These are phyloP conservation scores for Proterorhinus semilunaris DNA, from an alignment of 2,113 vertebrate species.

Conservation along the genomic window DNA sequence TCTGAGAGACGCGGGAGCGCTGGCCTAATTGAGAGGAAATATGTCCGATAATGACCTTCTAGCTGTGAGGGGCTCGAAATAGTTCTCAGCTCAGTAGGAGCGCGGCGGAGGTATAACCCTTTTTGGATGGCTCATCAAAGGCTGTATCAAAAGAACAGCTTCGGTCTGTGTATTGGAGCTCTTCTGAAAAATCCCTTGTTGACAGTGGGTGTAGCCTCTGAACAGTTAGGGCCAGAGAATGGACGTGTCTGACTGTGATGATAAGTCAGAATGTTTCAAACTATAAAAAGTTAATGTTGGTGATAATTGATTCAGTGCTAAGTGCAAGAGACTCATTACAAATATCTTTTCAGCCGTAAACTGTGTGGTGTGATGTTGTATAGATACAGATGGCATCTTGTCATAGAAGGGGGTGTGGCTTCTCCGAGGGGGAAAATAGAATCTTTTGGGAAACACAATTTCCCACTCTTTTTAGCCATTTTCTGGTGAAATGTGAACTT, in stretches of 20 bases:
- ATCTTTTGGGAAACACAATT: no score
- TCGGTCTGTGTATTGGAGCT: slow-evolving; percentile 11
- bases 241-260: slow-evolving; percentile 11
- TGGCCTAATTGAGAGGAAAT: slow-evolving; percentile 51
- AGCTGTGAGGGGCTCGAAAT: slow-evolving; percentile 22
- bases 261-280: slow-evolving; percentile 9
- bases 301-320: background rate
- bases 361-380: no score
- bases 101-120: slow-evolving; percentile 42
- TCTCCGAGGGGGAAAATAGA: no score
- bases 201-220: slow-evolving; percentile 6
- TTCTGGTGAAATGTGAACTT: no score
- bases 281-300: slow-evolving; percentile 10
- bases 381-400: no score
- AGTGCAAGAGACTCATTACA: background rate
- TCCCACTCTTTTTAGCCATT: no score
- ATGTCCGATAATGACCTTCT: slow-evolving; percentile 46
- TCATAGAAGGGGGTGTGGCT: no score
- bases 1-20: slow-evolving; percentile 24
- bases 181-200: slow-evolving; percentile 32
- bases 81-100: slow-evolving; percentile 40
- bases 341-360: background rate
- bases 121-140: slow-evolving; percentile 42
- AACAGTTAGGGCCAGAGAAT: slow-evolving; percentile 3
- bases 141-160: slow-evolving; percentile 39